These are phyloP conservation scores for Siphlonurus alternatus DNA, from an alignment of 2,888 invertebrate species.

Conservation along the genomic window DNA sequence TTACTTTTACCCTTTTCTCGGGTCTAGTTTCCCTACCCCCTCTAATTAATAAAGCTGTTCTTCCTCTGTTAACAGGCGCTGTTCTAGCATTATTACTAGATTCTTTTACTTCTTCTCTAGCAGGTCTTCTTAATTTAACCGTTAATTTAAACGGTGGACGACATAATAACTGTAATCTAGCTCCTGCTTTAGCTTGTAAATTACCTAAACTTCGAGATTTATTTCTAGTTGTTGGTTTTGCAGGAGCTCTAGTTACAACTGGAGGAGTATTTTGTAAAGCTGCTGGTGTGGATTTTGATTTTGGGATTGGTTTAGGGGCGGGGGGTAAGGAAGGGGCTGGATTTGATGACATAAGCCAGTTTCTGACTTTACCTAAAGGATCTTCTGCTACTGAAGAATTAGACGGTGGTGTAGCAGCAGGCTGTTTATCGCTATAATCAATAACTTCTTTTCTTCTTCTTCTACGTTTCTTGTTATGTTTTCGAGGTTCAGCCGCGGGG, in stretches of 20 bases:
- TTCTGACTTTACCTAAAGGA: slow-evolving; percentile 62
- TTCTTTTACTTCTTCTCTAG: background rate
- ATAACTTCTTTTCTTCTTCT: slow-evolving; percentile 36
- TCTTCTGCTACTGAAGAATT: slow-evolving; percentile 28
- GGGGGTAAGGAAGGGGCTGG: slow-evolving; percentile 22
- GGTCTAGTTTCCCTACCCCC: background rate
- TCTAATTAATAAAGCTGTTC: background rate
- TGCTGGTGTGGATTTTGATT: slow-evolving; percentile 71
- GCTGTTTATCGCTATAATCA: slow-evolving; percentile 35
- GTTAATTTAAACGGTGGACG: background rate
- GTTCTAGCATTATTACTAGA: background rate
- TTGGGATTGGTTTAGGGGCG: slow-evolving; percentile 36
- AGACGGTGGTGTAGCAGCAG: slow-evolving; percentile 16
- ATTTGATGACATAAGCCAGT: slow-evolving; percentile 54
- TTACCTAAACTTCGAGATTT: slow-evolving; percentile 57
- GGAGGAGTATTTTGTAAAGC: slow-evolving; percentile 36
- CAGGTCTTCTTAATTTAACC: background rate
- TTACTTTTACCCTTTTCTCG: background rate
- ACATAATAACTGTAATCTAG: background rate
- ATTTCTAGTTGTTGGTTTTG: background rate
- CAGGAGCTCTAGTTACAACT: background rate
- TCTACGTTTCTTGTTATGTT: slow-evolving; percentile 21
- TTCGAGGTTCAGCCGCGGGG: slow-evolving; percentile 13
- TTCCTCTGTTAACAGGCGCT: background rate
- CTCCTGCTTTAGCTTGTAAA: slow-evolving; percentile 31